Conservation (phyloP, 2,888 invertebrate species). For the Aspidiotus destructor region DNA sequence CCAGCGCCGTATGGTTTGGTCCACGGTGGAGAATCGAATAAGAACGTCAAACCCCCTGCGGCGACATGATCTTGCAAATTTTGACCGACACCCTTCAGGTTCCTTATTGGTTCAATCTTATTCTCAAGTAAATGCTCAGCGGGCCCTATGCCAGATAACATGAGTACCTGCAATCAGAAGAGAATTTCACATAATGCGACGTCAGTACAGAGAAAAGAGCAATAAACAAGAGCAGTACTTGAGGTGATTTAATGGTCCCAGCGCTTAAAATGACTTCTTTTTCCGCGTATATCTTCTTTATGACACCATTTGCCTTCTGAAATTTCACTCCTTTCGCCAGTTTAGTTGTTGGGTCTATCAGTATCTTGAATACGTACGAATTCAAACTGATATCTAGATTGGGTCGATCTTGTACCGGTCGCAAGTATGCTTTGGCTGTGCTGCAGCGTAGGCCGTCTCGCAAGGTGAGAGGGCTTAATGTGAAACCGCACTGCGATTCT, state of each 20-base stretch:
- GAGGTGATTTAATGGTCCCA: constrained; percentile 74
- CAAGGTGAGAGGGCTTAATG: constrained; percentile 55
- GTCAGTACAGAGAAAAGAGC: no score
- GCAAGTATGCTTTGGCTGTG: constrained; percentile 69
- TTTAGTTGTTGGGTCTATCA: constrained; percentile 49
- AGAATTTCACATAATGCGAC: not conserved
- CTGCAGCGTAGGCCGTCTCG: constrained; percentile 67
- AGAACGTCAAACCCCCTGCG: constrained; percentile 64
- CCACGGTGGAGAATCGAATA: constrained; percentile 55
- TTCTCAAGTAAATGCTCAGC: constrained; percentile 51
- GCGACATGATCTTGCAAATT: constrained; percentile 78
- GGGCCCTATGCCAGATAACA: constrained; percentile 76
- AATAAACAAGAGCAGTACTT: constrained; percentile 33
- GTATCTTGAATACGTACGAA: constrained; percentile 57
- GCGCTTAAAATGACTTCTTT: constrained; percentile 77
- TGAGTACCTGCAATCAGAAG: constrained; percentile 51
- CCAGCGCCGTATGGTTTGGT: constrained; percentile 45
- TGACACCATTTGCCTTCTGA: constrained; percentile 46
- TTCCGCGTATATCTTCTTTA: constrained; percentile 51
- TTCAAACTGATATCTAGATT: constrained; percentile 65
- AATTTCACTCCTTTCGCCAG: constrained; percentile 58
- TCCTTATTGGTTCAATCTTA: constrained; percentile 51
- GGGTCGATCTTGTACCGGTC: constrained; percentile 52
- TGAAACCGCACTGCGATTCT: constrained; percentile 66
- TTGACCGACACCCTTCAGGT: constrained; percentile 63